Evolutionary conservation across 2,888 invertebrate species (phyloP).

Genomic region (Rotaria socialis): DNA sequence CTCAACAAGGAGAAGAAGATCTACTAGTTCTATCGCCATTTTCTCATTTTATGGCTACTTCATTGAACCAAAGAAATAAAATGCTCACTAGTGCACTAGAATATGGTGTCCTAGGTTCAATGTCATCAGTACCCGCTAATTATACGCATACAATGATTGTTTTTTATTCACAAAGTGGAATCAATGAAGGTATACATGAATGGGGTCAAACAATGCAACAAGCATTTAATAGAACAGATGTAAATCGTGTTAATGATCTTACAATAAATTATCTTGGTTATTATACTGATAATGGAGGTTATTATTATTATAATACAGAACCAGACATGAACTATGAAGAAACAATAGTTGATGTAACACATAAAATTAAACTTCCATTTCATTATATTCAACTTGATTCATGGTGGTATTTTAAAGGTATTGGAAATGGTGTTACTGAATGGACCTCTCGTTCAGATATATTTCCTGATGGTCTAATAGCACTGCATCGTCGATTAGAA

Average conservation of each 20-base stretch:
- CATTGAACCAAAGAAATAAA: conserved; percentile 33
- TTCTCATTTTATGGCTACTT: conserved; percentile 45
- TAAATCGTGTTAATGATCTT: conserved; percentile 41
- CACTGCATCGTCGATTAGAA: conserved; percentile 23
- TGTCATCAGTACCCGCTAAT: conserved; percentile 48
- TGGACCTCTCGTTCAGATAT: conserved; percentile 40
- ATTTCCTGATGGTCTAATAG: conserved; percentile 42
- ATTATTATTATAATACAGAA: conserved; percentile 45
- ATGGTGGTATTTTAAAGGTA: conserved; percentile 45
- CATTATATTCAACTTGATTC: conserved; percentile 44
- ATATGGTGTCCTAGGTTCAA: conserved; percentile 53
- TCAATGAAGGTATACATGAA: conserved; percentile 49
- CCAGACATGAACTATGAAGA: conserved; percentile 40
- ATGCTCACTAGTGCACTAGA: conserved; percentile 45
- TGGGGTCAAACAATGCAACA: conserved; percentile 41
- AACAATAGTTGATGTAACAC: conserved; percentile 37
- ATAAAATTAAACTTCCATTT: conserved; percentile 39
- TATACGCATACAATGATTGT: conserved; percentile 50
- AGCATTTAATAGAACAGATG: background rate
- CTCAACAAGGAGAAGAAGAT: conserved; percentile 20
- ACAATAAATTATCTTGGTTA: conserved; percentile 48
- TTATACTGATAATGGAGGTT: conserved; percentile 41
- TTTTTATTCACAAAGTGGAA: conserved; percentile 49
- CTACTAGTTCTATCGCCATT: conserved; percentile 41
- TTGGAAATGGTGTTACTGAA: conserved; percentile 37